Base-by-base conservation (phyloP, 2,797 vertebrate species). In the Diceros bicornis region DNA sequence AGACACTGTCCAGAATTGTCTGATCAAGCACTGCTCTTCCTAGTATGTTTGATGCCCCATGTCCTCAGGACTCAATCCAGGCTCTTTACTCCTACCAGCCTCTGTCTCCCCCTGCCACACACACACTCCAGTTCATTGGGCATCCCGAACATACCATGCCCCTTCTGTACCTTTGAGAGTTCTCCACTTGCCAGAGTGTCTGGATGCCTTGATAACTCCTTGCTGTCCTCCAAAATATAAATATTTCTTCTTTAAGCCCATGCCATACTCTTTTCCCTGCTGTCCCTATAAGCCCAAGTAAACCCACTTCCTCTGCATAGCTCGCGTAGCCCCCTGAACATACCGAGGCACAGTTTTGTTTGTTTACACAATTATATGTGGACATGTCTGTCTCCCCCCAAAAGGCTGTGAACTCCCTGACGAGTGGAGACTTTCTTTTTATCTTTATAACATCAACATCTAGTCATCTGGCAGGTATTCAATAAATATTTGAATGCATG, bases 401-500 rank as follows among this genome's bases (percentile, higher is more conserved):
- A 66, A 59, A 86, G 79, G 29, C 21, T 52, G 8, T 41, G 47
- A 89, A 29, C 61, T 82, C 87, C 68, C 25, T 50, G 32, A 79
- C 44, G 34, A 68, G 68, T 13, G 71, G 50, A 75, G 57, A 16
- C 18, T 88, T 90, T 89, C 41, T 82, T 85, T 84, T 64, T 37
- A 71, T 79, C 81, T 96, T 90, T 57, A 47, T 81, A 82, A 68
- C 66, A 82, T 86, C 68, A 69, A 81, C 47, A 64, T 69, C 34
- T 27, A 86, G 69, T 91, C 74, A 64, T 79, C 44, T 74, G 62
- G 44, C 64, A 93, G 78, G 17, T 41, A 50, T 78, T 95, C 74
- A 92, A 25, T 79, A 95, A 50, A 83, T 71, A 59, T 71, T 83
- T 86, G 59, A 92, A 94, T 92, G 75, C 66, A 91, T 55, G 66